Conservation (phyloP, 2,797 vertebrate species). For the Nyctalus aviator region DNA sequence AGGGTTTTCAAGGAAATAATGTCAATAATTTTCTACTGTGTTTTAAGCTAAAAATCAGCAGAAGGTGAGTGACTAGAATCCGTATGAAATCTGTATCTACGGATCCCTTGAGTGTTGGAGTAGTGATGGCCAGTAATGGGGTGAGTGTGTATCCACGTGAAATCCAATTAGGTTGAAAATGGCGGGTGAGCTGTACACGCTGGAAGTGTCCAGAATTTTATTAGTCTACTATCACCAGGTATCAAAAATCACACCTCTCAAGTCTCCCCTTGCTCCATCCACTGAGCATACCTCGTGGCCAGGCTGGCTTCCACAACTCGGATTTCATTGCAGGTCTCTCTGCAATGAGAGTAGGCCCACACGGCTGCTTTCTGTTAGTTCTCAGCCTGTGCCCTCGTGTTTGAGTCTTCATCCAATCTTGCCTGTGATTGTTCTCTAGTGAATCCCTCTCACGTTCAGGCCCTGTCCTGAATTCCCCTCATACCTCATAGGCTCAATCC, state of each 20-base stretch:
- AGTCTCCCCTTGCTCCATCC: not conserved
- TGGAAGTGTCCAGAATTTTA: not conserved
- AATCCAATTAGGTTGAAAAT: constrained; percentile 52
- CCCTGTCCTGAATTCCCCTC: not conserved
- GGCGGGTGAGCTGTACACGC: not conserved
- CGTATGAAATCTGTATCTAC: constrained; percentile 75
- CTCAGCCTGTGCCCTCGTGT: not conserved
- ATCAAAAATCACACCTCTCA: not conserved
- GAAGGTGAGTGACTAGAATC: constrained; percentile 81
- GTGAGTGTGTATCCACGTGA: not conserved
- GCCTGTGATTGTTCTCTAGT: not conserved
- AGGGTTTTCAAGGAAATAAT: constrained; percentile 87
- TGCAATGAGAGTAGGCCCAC: not conserved
- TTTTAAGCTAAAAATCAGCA: constrained; percentile 84
- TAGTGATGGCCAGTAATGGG: not conserved
- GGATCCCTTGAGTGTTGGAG: constrained; percentile 51
- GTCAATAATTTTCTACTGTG: constrained; percentile 86
- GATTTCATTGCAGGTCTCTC: not conserved
- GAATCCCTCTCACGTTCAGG: not conserved
- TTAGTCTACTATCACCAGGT: not conserved
- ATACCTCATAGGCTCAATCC: not conserved
- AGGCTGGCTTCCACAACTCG: not conserved
- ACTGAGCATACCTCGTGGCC: not conserved
- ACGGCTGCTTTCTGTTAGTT: accelerated
- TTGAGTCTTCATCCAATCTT: not conserved